phyloP scores from a whole-genome alignment of 2,797 vertebrate species.

The Chloroceryle inda region DNA sequence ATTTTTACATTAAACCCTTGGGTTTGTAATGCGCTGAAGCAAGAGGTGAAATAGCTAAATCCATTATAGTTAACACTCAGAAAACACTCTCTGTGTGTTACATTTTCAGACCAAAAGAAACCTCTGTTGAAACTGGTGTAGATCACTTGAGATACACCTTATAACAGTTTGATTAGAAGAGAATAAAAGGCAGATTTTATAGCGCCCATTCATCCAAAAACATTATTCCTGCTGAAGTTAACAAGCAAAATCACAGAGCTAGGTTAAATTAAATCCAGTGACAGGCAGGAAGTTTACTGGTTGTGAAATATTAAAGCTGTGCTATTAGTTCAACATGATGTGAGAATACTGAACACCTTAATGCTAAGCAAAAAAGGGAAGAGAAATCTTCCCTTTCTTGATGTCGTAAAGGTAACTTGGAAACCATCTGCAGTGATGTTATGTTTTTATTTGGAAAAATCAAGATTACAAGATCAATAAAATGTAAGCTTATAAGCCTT shows the following conservation, averaged over 20 bases:
- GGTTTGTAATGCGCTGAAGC: conserved; percentile 20
- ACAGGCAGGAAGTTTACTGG: background rate
- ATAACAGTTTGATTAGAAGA: conserved; percentile 44
- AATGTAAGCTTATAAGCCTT: background rate
- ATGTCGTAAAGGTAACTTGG: background rate
- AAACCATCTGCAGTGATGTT: background rate
- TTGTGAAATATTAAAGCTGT: background rate
- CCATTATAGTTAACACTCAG: background rate
- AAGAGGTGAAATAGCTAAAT: conserved; percentile 38
- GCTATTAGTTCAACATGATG: background rate
- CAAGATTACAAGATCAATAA: background rate
- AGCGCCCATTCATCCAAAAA: background rate
- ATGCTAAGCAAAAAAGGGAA: background rate
- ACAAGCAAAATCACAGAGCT: background rate
- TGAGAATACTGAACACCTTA: background rate
- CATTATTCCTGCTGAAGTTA: conserved; percentile 34
- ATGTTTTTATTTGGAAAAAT: conserved; percentile 3
- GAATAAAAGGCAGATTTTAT: conserved; percentile 32
- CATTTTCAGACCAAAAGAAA: conserved; percentile 32
- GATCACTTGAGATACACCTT: background rate
- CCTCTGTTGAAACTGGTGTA: conserved; percentile 3
- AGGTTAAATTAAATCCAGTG: background rate
- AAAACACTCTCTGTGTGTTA: conserved; percentile 4
- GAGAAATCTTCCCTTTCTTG: background rate
- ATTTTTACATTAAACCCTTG: conserved; percentile 40